These are phyloP conservation scores for Nephrocerus scutellatus DNA, from an alignment of 2,888 invertebrate species.

Conservation along the genomic window DNA sequence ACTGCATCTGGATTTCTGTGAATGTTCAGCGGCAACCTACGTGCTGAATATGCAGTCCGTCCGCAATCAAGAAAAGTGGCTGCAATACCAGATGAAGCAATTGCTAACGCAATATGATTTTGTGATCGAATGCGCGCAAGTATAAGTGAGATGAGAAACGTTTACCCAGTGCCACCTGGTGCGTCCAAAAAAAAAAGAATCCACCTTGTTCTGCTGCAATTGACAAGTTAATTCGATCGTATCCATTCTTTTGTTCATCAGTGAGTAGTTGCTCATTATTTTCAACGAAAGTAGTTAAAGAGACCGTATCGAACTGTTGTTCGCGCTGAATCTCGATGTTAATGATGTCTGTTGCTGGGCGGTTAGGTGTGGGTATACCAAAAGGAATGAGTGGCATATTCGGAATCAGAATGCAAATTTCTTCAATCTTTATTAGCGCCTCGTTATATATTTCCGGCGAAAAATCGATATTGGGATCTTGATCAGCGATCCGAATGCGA, in stretches of 20 bases:
- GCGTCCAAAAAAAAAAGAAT: constrained; percentile 9
- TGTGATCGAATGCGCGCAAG: too few species aligned
- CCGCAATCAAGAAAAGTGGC: too few species aligned
- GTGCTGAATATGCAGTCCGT: too few species aligned
- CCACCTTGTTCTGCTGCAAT: constrained; percentile 18
- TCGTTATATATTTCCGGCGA: constrained; percentile 6
- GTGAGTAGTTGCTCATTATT: constrained; percentile 16
- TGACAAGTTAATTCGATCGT: constrained; percentile 24
- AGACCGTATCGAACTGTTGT: too few species aligned
- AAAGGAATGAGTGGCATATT: constrained; percentile 4
- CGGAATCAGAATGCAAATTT: not conserved
- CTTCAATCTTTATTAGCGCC: constrained; percentile 3
- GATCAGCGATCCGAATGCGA: not conserved
- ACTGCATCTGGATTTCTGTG: too few species aligned
- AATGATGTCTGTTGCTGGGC: too few species aligned
- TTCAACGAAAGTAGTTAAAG: constrained; percentile 4
- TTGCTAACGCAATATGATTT: too few species aligned
- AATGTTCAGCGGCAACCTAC: too few species aligned
- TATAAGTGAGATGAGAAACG: too few species aligned
- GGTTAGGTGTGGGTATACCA: constrained; percentile 10
- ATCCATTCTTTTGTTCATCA: constrained; percentile 23
- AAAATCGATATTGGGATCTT: not conserved
- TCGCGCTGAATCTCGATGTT: too few species aligned
- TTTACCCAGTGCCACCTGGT: too few species aligned
- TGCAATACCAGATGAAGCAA: too few species aligned